These are phyloP conservation scores for Ceratotherium simum DNA, from an alignment of 2,113 vertebrate species.

Conservation along the genomic window DNA sequence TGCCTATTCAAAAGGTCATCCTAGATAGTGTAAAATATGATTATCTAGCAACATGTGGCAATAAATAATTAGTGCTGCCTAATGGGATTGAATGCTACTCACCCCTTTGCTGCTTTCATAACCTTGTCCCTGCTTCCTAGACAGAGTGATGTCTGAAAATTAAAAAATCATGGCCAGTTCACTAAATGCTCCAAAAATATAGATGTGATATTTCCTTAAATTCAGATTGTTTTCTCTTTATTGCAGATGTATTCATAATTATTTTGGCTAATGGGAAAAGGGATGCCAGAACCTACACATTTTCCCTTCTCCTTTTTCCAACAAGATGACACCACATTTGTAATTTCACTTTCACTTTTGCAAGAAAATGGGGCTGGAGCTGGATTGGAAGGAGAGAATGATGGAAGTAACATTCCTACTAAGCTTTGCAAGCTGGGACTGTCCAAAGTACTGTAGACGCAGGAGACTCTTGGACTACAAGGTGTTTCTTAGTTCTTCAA, in stretches of 20 bases:
- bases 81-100: neutral
- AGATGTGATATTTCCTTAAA: neutral
- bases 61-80: neutral
- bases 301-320: neutral
- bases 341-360: neutral
- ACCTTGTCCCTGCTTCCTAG: neutral
- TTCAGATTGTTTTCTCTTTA: neutral
- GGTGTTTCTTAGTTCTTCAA: neutral
- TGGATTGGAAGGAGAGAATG: neutral
- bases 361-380: neutral
- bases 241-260: neutral
- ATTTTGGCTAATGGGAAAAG: neutral
- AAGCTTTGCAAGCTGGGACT: neutral
- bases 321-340: neutral
- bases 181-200: neutral
- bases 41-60: neutral
- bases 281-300: neutral
- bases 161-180: neutral
- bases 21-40: neutral
- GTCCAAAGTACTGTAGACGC: neutral
- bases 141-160: neutral
- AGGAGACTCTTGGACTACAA: neutral
- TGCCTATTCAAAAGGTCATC: neutral
- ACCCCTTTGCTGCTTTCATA: neutral
- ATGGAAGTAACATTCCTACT: neutral